Conservation (phyloP, 2,888 invertebrate genomes). For the Leptarthrus brevirostris region DNA sequence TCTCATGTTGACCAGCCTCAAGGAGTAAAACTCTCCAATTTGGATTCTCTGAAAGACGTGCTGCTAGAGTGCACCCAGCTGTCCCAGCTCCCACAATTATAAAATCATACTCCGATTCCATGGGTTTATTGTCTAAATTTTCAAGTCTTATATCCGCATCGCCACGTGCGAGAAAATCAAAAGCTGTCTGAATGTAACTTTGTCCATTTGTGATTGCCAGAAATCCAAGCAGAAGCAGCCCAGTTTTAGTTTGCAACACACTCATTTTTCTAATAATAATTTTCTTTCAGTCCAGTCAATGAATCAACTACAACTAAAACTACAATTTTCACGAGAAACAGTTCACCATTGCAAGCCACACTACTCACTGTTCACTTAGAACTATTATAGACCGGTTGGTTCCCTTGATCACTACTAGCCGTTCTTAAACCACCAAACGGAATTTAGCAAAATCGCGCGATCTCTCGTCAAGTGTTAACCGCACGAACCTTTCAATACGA, state of each 20-base stretch:
- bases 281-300: neutral
- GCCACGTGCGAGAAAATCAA: slow-evolving; percentile 50
- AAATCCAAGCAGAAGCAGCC: slow-evolving; percentile 9
- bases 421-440: neutral
- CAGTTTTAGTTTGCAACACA: neutral
- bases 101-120: slow-evolving; percentile 67
- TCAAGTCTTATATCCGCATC: slow-evolving; percentile 47
- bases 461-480: slow-evolving; percentile 29
- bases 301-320: neutral
- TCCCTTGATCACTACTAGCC: neutral
- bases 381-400: neutral
- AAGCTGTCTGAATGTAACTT: slow-evolving; percentile 39
- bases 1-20: slow-evolving; percentile 72
- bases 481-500: slow-evolving; percentile 20
- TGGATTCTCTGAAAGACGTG: slow-evolving; percentile 71
- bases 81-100: slow-evolving; percentile 73
- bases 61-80: slow-evolving; percentile 72
- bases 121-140: slow-evolving; percentile 42
- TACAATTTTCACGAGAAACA: neutral
- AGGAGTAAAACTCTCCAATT: slow-evolving; percentile 71
- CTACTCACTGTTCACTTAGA: neutral
- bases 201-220: slow-evolving; percentile 17
- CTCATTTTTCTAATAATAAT: slow-evolving; percentile 4
- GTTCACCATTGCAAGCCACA: slow-evolving; percentile 3
- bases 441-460: neutral